Evolutionary conservation across 2,888 invertebrate species (phyloP), one percentile per base, ranked within the genome.

Genomic region (Calephelis perditalis): DNA sequence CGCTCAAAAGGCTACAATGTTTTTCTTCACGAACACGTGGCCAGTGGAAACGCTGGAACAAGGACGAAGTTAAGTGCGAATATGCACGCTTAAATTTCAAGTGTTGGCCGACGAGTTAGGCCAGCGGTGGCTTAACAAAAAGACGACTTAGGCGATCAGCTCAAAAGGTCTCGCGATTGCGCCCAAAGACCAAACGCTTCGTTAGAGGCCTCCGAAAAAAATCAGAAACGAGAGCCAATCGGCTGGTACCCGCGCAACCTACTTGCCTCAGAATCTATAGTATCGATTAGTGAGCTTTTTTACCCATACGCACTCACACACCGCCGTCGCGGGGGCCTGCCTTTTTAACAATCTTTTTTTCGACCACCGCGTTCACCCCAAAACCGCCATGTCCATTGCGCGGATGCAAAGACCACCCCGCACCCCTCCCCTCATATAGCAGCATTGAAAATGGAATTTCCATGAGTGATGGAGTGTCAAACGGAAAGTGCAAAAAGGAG

Each of bases 391-490:
- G 88, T 88, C 89, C 89, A 87, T 84, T 82, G 87, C 86, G 86
- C 86, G 86, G 84, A 88, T 89, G 88, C 87, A 87, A 89, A 89
- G 87, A 85, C 87, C 89, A 82, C 86, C 88, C 84, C 78, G 73
- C 74, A 64, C 78, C 79, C 82, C 84, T 72, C 80, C 83, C 80
- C 84, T 81, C 83, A 79, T 81, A 84, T 81, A 83, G 79, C 86
- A 84, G 85, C 88, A 88, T 88, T 88, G 87, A 89, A 89, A 90
- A 89, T 89, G 90, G 90, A 89, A 89, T 90, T 90, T 90, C 89
- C 90, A 86, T 90, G 90, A 90, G 87, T 90, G 90, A 90, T 90
- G 90, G 89, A 90, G 89, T 90, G 90, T 89, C 90, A 90, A 89
- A 89, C 88, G 87, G 81, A 82, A 87, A 84, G 83, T 84, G 85